These are phyloP conservation scores for Rhinichthys klamathensis DNA, from an alignment of 2,113 vertebrate genomes.

Conservation along the genomic window DNA sequence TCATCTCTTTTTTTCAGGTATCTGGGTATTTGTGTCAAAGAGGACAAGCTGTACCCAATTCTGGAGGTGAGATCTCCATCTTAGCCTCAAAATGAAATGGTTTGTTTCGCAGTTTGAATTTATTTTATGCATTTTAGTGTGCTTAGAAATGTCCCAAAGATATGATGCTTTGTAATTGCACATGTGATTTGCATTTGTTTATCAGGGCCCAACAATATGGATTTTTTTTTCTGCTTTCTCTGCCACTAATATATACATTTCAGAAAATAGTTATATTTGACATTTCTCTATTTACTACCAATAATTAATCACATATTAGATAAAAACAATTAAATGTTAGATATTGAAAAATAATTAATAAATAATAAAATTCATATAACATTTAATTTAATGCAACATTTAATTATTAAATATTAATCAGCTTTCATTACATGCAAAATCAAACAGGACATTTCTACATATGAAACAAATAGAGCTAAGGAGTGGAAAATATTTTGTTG, in stretches of 20 bases:
- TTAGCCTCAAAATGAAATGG: not conserved
- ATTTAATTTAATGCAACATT: no score
- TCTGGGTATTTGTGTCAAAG: slow-evolving; percentile 87
- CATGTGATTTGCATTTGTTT: not conserved
- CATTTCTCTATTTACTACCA: not conserved
- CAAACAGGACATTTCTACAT: no score
- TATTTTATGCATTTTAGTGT: not conserved
- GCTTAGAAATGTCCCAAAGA: not conserved
- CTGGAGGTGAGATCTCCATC: slow-evolving; percentile 78
- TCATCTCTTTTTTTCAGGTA: slow-evolving; percentile 74
- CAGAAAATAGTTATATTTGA: not conserved
- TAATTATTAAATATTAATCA: no score
- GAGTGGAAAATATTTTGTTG: not conserved
- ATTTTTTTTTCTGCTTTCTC: not conserved
- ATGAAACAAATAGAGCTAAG: no score
- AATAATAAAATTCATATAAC: no score
- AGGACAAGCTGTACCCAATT: slow-evolving; percentile 87
- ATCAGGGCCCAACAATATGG: not conserved
- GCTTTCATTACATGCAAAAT: no score
- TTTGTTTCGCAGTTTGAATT: not conserved
- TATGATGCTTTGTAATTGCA: not conserved
- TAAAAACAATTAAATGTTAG: not conserved
- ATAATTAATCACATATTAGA: not conserved
- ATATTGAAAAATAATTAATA: no score
- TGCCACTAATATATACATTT: not conserved